Percentiles rank a stretch among this genome's conserved stretches.
Conservation (phyloP, 2,113 vertebrate genomes). For the Gracilinanus agilis region DNA sequence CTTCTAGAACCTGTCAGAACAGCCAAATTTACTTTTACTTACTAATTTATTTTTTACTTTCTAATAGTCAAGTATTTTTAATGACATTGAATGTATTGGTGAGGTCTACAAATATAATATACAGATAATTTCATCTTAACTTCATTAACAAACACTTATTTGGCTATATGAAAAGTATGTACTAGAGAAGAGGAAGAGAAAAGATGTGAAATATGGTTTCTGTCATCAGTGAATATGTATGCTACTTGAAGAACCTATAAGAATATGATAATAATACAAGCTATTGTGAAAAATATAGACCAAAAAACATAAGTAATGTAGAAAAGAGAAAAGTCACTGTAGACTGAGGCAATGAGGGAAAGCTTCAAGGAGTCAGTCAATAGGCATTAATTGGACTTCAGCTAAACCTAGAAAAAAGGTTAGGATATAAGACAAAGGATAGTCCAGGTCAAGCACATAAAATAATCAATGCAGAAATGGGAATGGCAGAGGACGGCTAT, state of each 20-base stretch:
- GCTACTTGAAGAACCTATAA: neutral
- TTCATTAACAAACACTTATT: neutral
- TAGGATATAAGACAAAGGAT: neutral
- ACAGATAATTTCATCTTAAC: neutral
- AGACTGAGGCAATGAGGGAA: neutral
- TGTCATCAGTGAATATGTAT: neutral
- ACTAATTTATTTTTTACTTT: neutral
- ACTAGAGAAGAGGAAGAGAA: neutral
- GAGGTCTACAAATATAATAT: neutral
- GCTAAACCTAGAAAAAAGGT: neutral
- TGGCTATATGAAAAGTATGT: neutral
- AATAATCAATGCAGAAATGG: constrained; percentile 10
- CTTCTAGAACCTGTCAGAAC: neutral
- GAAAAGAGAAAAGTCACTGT: neutral
- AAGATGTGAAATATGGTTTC: neutral
- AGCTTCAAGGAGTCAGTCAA: neutral
- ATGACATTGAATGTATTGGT: neutral
- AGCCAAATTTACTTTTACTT: neutral
- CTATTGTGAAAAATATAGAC: neutral
- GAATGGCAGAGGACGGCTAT: no score
- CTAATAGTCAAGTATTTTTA: neutral
- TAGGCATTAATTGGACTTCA: neutral
- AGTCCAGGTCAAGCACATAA: neutral
- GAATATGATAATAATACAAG: neutral
- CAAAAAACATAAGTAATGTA: neutral